phyloP scores from a whole-genome alignment of 64 coral and sea anemone genomes.

The Cladopsammia gracilis region DNA sequence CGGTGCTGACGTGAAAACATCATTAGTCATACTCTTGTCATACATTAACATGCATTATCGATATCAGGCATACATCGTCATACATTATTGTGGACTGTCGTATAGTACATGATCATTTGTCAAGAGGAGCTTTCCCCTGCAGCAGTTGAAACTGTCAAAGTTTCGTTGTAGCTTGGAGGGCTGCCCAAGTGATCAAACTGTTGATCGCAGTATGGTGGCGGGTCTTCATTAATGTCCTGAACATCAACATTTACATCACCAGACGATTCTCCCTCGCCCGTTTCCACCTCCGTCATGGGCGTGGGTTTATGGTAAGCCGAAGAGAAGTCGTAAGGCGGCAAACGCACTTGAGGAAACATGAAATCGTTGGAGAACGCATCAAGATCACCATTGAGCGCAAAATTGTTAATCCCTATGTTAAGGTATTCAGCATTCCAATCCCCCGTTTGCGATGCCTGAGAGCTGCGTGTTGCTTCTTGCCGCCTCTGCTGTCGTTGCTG shows the following conservation, averaged over 20 bases:
- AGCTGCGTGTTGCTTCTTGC: slow-evolving; percentile 2
- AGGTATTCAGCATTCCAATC: slow-evolving; percentile 11
- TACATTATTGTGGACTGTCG: too few relatives aligned
- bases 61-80: too few relatives aligned
- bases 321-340: slow-evolving; percentile 30
- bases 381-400: slow-evolving; percentile 18
- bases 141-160: background rate
- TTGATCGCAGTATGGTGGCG: slow-evolving; percentile 21
- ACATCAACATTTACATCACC: background rate
- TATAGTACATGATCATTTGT: background rate
- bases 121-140: background rate
- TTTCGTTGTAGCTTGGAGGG: slow-evolving; percentile 29
- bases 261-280: background rate
- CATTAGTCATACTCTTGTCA: too few relatives aligned
- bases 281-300: background rate
- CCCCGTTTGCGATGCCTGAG: slow-evolving; percentile 20
- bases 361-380: slow-evolving; percentile 12
- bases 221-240: slow-evolving; percentile 1
- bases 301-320: slow-evolving; percentile 35
- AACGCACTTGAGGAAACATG: background rate
- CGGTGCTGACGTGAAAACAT: too few relatives aligned
- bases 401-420: slow-evolving; percentile 25
- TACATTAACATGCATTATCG: too few relatives aligned
- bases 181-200: background rate
- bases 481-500: background rate